Base-by-base conservation (phyloP, 2,113 vertebrate genomes). In the Hoplias malabaricus region DNA sequence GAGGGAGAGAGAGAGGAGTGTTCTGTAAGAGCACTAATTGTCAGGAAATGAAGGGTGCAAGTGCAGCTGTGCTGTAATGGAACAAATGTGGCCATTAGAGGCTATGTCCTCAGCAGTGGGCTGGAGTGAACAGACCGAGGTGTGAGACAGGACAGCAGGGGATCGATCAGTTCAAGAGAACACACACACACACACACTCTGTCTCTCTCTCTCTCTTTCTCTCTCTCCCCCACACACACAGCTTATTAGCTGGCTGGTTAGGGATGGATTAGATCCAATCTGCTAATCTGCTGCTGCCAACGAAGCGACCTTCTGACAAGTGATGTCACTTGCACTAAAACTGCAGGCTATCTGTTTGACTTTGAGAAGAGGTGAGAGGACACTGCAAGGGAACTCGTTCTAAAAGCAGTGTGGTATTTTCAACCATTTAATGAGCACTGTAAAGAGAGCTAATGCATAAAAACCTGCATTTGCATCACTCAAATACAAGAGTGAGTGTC, bases 171-270 rank as follows among this genome's bases (percentile, higher is more conserved):
- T 43, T 54, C 56, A 40, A 80, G 63, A 63, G 73, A 79, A 66
- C 38, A 36, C 40, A 31, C 21, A 16, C 25, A 46, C 25, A 29
- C 13, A 16, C 57, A 27, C 25, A 1, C 54, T 12, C 23, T 14
- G 14, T 4, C 29, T 13, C 29, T 48, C 68, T 48, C 76, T 1
- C 54, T 12, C 23, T 14, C 29, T 4, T n/a, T 1, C 54, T 12
- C 23, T 14, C 29, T 4, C 29, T 13, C 29, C 48, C 68, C 48
- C 76, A 63, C 48, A 73, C 61, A 29, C 50, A 9, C 54, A 8
- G 27, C 77, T 80, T 83, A 83, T 83, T 83, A 83, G 73, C 68
- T n/a, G 77, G 77, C 78, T 77, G 81, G 77, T 77, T 73, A 80
- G 73, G 70, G 70, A 80, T 38, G 71, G 74, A 80, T 76, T 70